Evolutionary conservation across 1,140 invertebrate genomes (phyloP), one percentile per base, ranked within the genome.

Genomic region (Ptiloglossa arizonensis): DNA sequence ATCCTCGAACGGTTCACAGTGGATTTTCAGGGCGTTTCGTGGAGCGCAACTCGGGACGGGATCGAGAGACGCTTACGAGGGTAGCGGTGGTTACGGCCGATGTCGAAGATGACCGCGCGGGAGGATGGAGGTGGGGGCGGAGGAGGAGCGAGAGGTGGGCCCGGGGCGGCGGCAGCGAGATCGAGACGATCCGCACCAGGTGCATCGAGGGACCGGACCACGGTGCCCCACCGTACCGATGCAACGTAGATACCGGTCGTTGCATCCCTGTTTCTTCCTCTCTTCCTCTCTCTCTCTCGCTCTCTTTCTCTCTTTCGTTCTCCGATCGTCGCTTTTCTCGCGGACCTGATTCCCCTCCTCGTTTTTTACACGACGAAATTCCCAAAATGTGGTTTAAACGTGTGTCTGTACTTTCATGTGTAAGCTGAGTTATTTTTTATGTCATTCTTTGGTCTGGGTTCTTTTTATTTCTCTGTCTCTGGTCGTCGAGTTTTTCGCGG

Each of bases 121-220:
- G 13, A 46, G 22, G 35, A 27, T 22, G 27, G 5, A n/a, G n/a
- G n/a, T n/a, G n/a, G 13, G 13, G 41, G 32, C 9, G 63, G 46
- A n/a, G 22, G 32, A 56, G 72, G 57, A 73, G 50, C 24, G 68
- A 46, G 73, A 70, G 54, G 54, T 17, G 46, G 54, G 35, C 82
- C 88, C 83, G 44, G 48, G 54, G n/a, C n/a, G 84, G 87, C 87
- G 81, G 60, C 60, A 80, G 75, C 75, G 76, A 90, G 90, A 91
- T 90, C 90, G 75, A 85, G 84, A 89, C 86, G 90, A 90, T 89
- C 84, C 79, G 87, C 86, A 89, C 90, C 90, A 92, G 91, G 90
- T 91, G 90, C 88, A 89, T 86, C 80, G 86, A 74, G 83, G 82
- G 75, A 81, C 79, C 72, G 81, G 82, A 73, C 62, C 63, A 67